Percentiles rank a stretch among this genome's conserved stretches.
phyloP scores from a whole-genome alignment of 1,140 invertebrate species.

The Piezodorus guildinii region DNA sequence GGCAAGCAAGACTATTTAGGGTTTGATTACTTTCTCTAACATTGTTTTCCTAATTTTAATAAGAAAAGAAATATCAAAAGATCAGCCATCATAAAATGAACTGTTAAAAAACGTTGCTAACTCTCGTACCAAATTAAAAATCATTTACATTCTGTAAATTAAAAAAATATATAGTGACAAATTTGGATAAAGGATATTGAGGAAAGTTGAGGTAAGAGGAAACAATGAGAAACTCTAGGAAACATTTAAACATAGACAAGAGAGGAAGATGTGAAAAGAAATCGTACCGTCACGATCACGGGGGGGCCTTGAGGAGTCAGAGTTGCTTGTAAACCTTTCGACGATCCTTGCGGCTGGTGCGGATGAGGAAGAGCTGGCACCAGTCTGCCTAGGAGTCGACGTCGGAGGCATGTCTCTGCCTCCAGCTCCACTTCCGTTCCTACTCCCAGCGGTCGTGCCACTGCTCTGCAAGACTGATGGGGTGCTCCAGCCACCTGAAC shows the following conservation, averaged over 20 bases:
- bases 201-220: not conserved
- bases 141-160: not conserved
- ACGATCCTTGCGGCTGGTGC: slow-evolving; percentile 33
- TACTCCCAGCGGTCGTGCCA: slow-evolving; percentile 5
- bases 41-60: too few relatives aligned
- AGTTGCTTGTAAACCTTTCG: slow-evolving; percentile 32
- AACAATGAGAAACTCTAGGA: not conserved
- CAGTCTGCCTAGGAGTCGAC: slow-evolving; percentile 27
- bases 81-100: too few relatives aligned
- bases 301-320: slow-evolving; percentile 28
- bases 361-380: slow-evolving; percentile 1
- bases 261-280: not conserved
- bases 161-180: not conserved
- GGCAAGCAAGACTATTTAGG: too few relatives aligned
- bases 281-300: slow-evolving; percentile 30
- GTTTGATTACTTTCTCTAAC: too few relatives aligned
- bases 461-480: not conserved
- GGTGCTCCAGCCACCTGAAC: not conserved
- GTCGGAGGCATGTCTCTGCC: slow-evolving; percentile 26
- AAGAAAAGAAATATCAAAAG: too few relatives aligned
- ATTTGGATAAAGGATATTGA: not conserved
- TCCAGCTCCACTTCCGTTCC: slow-evolving; percentile 24
- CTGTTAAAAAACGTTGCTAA: too few relatives aligned
- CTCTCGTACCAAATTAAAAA: not conserved
- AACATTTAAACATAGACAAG: too few relatives aligned